Conservation (phyloP, 2,888 invertebrate species). For the Macaria notata region DNA sequence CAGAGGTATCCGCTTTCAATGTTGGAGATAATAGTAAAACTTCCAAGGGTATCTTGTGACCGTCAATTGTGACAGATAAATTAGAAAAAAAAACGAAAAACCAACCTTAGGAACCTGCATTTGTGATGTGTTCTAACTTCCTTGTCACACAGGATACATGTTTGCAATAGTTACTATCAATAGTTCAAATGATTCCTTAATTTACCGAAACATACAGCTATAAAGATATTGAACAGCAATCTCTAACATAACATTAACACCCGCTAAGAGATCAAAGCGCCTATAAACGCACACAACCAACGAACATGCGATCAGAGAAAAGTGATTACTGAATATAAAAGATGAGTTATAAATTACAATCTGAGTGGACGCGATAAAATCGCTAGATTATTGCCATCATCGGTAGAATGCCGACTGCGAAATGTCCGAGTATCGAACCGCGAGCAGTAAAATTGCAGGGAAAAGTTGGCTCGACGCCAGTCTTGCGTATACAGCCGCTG, state of each 20-base stretch:
- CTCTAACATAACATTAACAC: conserved; percentile 1
- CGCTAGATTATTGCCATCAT: conserved; percentile 71
- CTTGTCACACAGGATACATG: no score
- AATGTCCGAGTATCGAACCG: conserved; percentile 60
- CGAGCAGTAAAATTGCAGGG: conserved; percentile 66
- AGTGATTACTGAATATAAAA: conserved; percentile 37
- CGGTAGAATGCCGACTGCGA: conserved; percentile 62
- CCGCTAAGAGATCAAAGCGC: conserved; percentile 4
- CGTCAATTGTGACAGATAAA: no score
- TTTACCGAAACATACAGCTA: no score
- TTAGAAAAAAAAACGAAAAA: no score
- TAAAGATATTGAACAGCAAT: background rate
- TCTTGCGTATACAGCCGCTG: conserved; percentile 37
- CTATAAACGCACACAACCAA: conserved; percentile 5
- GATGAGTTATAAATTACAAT: conserved; percentile 46
- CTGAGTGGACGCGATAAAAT: conserved; percentile 52
- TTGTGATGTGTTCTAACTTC: no score
- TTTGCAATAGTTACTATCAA: no score
- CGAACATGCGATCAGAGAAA: conserved; percentile 7
- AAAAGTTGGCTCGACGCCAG: conserved; percentile 69
- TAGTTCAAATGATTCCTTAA: no score
- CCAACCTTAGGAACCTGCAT: no score
- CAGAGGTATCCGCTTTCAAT: no score
- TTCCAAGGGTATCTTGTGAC: no score
- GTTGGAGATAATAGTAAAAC: no score